Percentiles rank a stretch among this genome's conserved stretches.
Evolutionary conservation across 2,888 invertebrate species (phyloP).

Genomic region (Monoplex corrugatus): DNA sequence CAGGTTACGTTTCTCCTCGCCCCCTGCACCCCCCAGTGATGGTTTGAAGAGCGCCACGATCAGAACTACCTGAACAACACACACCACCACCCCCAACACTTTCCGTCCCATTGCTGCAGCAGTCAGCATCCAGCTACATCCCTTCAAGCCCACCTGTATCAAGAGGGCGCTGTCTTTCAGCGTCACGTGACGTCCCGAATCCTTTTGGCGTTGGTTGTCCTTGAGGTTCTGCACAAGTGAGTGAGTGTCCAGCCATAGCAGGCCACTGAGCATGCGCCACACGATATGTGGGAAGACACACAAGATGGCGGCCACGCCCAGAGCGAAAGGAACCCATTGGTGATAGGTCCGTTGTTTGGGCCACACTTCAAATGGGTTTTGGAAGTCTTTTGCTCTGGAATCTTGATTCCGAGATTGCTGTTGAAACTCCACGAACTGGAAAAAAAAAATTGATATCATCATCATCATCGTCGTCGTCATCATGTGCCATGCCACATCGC

Average conservation of each 20-base stretch:
- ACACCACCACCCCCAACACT: conserved; percentile 4
- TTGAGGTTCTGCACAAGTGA: conserved; percentile 1
- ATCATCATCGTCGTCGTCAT: too few relatives aligned
- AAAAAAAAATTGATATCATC: neutral
- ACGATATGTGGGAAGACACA: conserved; percentile 36
- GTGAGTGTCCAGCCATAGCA: conserved; percentile 40
- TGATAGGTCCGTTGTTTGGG: conserved; percentile 31
- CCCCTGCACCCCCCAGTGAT: neutral
- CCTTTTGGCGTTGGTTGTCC: conserved; percentile 33
- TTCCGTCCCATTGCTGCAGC: neutral
- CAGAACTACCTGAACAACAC: conserved; percentile 26
- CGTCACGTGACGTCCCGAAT: conserved; percentile 33
- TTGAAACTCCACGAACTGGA: neutral
- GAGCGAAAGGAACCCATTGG: conserved; percentile 38
- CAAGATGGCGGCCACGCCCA: neutral
- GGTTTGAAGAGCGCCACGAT: neutral
- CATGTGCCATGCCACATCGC: too few relatives aligned
- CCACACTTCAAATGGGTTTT: neutral
- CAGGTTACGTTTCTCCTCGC: neutral
- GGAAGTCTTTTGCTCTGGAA: neutral
- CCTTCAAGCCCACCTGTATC: conserved; percentile 36
- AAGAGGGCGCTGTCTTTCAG: conserved; percentile 36
- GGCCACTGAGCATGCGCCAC: conserved; percentile 44
- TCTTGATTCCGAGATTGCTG: neutral
- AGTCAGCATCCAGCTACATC: conserved; percentile 35